Percentiles rank a stretch among this genome's conserved stretches.
phyloP scores from a whole-genome alignment of 2,113 vertebrate species.

The Misgurnus mizolepis region DNA sequence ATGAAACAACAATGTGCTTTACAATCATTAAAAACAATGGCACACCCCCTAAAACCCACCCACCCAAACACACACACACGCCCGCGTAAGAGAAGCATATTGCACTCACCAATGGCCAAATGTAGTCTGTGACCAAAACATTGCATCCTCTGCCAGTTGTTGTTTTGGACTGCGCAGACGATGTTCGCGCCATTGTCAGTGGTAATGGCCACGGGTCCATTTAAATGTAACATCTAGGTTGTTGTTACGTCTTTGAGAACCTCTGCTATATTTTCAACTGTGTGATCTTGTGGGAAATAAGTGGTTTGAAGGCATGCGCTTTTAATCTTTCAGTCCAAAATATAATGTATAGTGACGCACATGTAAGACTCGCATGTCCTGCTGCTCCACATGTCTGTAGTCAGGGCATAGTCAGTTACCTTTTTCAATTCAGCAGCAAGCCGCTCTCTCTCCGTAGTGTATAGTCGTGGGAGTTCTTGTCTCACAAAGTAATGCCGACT shows the following conservation, averaged over 20 bases:
- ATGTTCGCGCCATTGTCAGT: not conserved
- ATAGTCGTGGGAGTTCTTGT: too few species aligned
- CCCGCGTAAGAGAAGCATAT: not conserved
- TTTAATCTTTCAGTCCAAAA: constrained; percentile 11
- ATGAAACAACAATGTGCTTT: too few species aligned
- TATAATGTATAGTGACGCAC: constrained; percentile 11
- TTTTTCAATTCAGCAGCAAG: too few species aligned
- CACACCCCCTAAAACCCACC: too few species aligned
- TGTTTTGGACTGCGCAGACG: too few species aligned
- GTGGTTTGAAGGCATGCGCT: constrained; percentile 10
- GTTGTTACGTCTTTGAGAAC: constrained; percentile 6
- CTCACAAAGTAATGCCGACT: too few species aligned
- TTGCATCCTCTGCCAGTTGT: not conserved
- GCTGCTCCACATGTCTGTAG: not conserved
- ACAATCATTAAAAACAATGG: too few species aligned
- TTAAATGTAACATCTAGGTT: constrained; percentile 12
- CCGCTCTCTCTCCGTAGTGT: too few species aligned
- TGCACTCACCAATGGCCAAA: constrained; percentile 7
- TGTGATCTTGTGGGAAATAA: constrained; percentile 20
- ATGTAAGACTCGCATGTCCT: constrained; percentile 10
- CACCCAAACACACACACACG: not conserved
- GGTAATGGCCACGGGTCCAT: constrained; percentile 17
- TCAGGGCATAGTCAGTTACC: too few species aligned
- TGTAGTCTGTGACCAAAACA: constrained; percentile 6
- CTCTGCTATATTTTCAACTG: not conserved